Conservation (phyloP, 1,140 invertebrate genomes). For the Cardiocondyla obscurior region DNA sequence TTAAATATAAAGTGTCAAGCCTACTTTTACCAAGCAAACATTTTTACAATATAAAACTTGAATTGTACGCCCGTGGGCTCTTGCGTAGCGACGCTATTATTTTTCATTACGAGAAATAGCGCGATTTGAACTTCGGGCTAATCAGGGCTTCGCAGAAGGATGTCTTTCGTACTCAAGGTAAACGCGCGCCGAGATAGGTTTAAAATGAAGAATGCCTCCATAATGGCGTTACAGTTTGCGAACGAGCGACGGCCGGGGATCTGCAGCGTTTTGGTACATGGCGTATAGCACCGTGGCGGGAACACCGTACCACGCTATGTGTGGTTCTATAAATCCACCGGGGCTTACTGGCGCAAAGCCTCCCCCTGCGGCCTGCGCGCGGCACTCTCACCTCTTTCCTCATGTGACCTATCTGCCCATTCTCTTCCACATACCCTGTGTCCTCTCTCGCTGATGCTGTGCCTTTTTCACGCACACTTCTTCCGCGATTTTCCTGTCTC, state of each 20-base stretch:
- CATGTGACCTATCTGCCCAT: slow-evolving; percentile 64
- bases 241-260: slow-evolving; percentile 64
- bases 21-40: not conserved
- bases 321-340: slow-evolving; percentile 81
- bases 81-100: not conserved
- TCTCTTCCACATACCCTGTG: slow-evolving; percentile 43
- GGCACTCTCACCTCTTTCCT: slow-evolving; percentile 59
- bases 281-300: slow-evolving; percentile 73
- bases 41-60: not conserved
- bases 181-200: slow-evolving; percentile 10
- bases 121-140: not conserved
- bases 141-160: not conserved
- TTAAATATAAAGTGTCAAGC: not conserved
- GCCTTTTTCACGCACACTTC: slow-evolving; percentile 13
- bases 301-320: slow-evolving; percentile 69
- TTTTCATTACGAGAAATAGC: not conserved
- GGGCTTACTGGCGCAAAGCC: slow-evolving; percentile 80
- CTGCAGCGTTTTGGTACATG: slow-evolving; percentile 79
- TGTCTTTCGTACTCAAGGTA: not conserved
- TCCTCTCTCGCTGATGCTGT: not conserved
- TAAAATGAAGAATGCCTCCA: slow-evolving; percentile 40
- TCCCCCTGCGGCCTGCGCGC: slow-evolving; percentile 71
- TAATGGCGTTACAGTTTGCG: slow-evolving; percentile 62
- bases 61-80: not conserved
- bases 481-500: slow-evolving; percentile 33